Base-by-base conservation (phyloP, 2,797 vertebrate species). In the Scleropages formosus region DNA sequence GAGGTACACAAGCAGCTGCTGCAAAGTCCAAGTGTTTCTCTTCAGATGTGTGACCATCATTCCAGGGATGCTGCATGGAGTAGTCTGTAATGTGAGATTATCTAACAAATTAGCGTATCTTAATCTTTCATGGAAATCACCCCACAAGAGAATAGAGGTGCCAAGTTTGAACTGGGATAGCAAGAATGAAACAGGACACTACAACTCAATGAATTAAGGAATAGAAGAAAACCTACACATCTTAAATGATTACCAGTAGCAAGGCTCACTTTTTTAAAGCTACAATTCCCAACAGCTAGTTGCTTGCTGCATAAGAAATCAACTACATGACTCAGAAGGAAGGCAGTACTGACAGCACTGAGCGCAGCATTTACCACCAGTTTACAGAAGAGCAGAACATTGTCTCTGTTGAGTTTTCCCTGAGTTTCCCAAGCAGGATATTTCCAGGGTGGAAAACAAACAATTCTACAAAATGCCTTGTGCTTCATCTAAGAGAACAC, bases 61-160 rank as follows among this genome's bases (percentile, higher is more conserved):
- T 51, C 78, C 82, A 84, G 75, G 79, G 85, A 80, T 16, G 74
- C 82, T 81, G 75, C 84, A 84, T 85, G 78, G 75, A 82, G 80
- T 81, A 80, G 86, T 79, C 80, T 61, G 68, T 84, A 85, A 90
- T 82, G 84, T 85, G 84, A 91, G 85, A 89, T 86, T 88, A 91
- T 92, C 90, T 88, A 87, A 90, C 84, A 89, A 94, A 93, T 87
- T 88, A 88, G 83, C 24, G 15, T 80, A 80, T 79, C 78, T 88
- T 87, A 87, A 91, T 91, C 77, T 84, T 91, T 90, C 86, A 89
- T 88, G 80, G 78, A 79, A 86, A 72, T 81, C 83, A 83, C 87
- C 89, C 87, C 81, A 65, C 18, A 26, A 67, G 31, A 65, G 53
- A 20, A 75, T 26, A 51, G 79, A 61, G 31, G 61, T 18, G 16